phyloP scores from a whole-genome alignment of 2,797 vertebrate species.

The Pteropus rufus region DNA sequence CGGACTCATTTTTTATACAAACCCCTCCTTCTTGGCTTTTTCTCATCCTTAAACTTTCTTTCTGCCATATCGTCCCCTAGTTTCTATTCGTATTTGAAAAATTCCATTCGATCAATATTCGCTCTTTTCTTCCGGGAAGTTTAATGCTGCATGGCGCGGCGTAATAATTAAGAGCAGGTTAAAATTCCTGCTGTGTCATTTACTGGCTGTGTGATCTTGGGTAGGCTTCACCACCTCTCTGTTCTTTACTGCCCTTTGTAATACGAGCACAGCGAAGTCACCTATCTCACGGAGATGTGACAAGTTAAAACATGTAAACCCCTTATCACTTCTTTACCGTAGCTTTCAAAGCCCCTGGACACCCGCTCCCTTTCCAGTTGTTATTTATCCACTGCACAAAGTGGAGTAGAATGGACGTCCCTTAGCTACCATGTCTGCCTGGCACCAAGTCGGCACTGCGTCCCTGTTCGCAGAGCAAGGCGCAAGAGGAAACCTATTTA shows the following conservation, averaged over 20 bases:
- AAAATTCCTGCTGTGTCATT: too few relatives aligned
- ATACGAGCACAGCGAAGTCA: accelerated
- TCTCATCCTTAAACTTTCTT: not conserved
- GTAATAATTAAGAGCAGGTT: not conserved
- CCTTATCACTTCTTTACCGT: not conserved
- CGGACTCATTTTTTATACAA: not conserved
- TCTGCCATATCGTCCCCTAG: not conserved
- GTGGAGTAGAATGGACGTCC: not conserved
- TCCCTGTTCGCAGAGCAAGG: not conserved
- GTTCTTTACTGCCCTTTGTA: not conserved
- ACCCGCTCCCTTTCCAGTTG: not conserved
- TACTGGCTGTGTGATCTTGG: not conserved
- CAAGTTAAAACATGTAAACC: not conserved
- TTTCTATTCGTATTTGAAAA: not conserved
- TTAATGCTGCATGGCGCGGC: accelerated
- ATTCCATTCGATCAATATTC: accelerated
- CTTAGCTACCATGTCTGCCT: not conserved
- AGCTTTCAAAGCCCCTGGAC: too few relatives aligned
- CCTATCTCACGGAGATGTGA: not conserved
- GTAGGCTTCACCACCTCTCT: not conserved
- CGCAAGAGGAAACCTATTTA: not conserved
- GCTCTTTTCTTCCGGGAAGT: not conserved
- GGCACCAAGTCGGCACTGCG: not conserved
- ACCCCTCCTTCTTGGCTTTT: not conserved
- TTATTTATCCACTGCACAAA: not conserved